Conservation (phyloP, 1,140 invertebrate genomes). For the Triops cancriformis region DNA sequence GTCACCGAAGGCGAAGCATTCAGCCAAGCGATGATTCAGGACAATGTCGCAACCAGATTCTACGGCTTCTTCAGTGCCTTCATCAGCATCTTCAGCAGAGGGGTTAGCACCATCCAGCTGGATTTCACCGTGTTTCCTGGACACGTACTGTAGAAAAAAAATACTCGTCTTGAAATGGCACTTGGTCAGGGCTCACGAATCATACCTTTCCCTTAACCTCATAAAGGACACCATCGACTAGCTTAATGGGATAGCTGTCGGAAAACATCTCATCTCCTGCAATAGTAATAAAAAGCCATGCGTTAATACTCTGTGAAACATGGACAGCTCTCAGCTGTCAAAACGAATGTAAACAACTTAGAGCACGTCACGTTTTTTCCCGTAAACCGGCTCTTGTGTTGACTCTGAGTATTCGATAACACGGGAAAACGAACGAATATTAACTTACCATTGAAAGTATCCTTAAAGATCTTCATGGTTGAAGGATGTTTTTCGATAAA, state of each 20-base stretch:
- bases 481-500: conserved; percentile 36
- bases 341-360: conserved; percentile 18
- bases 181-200: background rate
- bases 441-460: conserved; percentile 76
- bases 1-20: conserved; percentile 75
- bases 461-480: conserved; percentile 92
- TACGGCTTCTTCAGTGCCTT: conserved; percentile 63
- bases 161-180: background rate
- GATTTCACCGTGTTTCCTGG: conserved; percentile 67
- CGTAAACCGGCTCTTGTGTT: background rate
- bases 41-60: conserved; percentile 86
- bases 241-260: conserved; percentile 89
- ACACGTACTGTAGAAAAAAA: conserved; percentile 50
- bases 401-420: background rate
- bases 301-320: background rate
- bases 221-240: conserved; percentile 86
- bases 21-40: conserved; percentile 78
- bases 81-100: conserved; percentile 81
- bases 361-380: conserved; percentile 11
- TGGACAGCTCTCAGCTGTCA: background rate
- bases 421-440: conserved; percentile 20
- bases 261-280: conserved; percentile 96
- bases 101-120: conserved; percentile 79
- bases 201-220: conserved; percentile 83
- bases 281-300: conserved; percentile 37